Conservation (phyloP, 2,797 vertebrate genomes). For the Strix occidentalis region DNA sequence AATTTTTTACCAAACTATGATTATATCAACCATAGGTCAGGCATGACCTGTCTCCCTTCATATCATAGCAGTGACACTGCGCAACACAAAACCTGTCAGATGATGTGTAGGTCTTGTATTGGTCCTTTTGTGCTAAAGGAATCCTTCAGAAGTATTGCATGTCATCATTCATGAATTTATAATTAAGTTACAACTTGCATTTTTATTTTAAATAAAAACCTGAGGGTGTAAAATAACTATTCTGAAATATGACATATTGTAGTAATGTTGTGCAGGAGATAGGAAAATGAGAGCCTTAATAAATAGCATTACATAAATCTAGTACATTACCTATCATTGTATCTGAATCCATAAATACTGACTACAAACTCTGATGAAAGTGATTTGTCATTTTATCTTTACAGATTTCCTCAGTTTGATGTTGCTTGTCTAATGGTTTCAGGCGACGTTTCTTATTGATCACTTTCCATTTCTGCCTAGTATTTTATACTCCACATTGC, state of each 20-base stretch:
- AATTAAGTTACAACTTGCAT: background rate
- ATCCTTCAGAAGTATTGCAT: background rate
- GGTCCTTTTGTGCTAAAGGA: background rate
- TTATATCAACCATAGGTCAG: slow-evolving; percentile 48
- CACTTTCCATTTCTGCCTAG: background rate
- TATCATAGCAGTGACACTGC: background rate
- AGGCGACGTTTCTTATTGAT: background rate
- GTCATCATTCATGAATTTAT: background rate
- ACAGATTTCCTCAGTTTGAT: background rate
- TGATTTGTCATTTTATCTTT: background rate
- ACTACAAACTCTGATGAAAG: background rate
- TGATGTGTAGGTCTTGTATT: background rate
- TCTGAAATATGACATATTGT: background rate
- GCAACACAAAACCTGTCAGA: background rate
- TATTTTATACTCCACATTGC: background rate
- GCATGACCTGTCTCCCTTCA: slow-evolving; percentile 16
- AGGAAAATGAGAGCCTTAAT: background rate
- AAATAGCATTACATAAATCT: background rate
- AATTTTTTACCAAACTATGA: slow-evolving; percentile 20
- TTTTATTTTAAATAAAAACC: background rate
- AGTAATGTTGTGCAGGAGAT: background rate
- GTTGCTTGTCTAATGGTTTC: background rate
- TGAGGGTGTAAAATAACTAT: background rate
- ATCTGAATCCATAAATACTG: background rate
- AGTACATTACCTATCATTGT: background rate